Conservation (phyloP, 1,140 invertebrate genomes). For the Pseudoatta argentina region DNA sequence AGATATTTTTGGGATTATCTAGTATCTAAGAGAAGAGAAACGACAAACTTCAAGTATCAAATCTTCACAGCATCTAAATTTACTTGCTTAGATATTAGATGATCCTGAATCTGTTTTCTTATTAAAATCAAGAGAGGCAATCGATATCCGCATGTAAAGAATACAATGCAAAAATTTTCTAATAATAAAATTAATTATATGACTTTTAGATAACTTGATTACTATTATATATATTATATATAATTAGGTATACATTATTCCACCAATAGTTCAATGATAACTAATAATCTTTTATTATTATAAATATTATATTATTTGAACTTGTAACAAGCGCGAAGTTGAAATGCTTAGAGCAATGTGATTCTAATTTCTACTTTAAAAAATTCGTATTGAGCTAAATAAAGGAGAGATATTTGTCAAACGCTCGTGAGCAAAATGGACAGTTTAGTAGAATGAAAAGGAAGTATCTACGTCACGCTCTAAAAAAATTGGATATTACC, state of each 20-base stretch:
- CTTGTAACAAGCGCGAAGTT: slow-evolving; percentile 33
- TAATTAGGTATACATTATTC: neutral
- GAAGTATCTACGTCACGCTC: slow-evolving; percentile 53
- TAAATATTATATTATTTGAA: slow-evolving; percentile 8
- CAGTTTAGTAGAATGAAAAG: slow-evolving; percentile 41
- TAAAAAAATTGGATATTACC: slow-evolving; percentile 57
- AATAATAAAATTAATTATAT: slow-evolving; percentile 20
- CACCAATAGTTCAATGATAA: neutral
- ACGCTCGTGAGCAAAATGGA: slow-evolving; percentile 12
- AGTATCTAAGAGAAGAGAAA: slow-evolving; percentile 24
- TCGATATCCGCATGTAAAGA: slow-evolving; percentile 2
- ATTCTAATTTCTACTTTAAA: slow-evolving; percentile 34
- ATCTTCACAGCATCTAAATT: neutral
- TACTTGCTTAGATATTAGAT: slow-evolving; percentile 29
- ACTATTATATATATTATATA: too few relatives aligned
- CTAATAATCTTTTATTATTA: slow-evolving; percentile 27
- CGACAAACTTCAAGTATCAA: neutral
- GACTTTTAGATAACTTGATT: neutral
- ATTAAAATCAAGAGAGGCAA: slow-evolving; percentile 7
- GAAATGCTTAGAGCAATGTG: slow-evolving; percentile 20
- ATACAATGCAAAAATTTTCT: slow-evolving; percentile 1
- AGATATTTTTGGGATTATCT: slow-evolving; percentile 16
- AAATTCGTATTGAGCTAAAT: slow-evolving; percentile 20
- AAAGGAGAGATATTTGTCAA: slow-evolving; percentile 23
- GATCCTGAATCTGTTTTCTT: slow-evolving; percentile 41